Base-by-base conservation (phyloP, 2,797 vertebrate species). In the Lithobates pipiens region DNA sequence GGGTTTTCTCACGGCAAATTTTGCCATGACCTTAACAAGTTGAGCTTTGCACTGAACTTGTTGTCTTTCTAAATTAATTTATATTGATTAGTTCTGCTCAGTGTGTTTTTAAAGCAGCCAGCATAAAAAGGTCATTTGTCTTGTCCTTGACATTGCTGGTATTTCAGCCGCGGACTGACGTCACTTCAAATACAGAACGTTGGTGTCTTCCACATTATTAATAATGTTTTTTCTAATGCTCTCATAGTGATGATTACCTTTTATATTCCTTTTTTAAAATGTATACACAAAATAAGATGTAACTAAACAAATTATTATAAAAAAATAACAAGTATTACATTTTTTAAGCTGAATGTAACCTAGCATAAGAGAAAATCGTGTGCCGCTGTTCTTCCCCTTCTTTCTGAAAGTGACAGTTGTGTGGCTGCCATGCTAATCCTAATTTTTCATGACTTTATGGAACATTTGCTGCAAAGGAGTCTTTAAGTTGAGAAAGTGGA, bases 1-100 rank as follows among this genome's bases (percentile, higher is more conserved):
- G 25, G 36, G 65, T 67, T 79, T 39, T 79, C 77, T 68, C 77
- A 44, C 21, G 65, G 44, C 65, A 68, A 46, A 69, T 34, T 44
- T 78, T 78, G 29, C 16, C 32, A 82, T 65, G 1, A 27, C 79
- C 50, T 57, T 89, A 83, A 91, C 78, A 88, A 86, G 80, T 54
- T 89, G 4, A 16, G 73, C 88, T 81, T 88, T 85, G 83, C 72
- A 77, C 81, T 46, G 68, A 73, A 27, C 50, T 91, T 85, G 91
- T 93, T 91, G 83, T 88, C 86, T 89, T 91, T 50, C 84, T 91
- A 88, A 91, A 88, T 85, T 89, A 90, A 76, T 88, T 88, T 77
- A 69, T 80, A 86, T 91, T 88, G 88, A 88, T 91, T 91, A 84
- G 90, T 91, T 93, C 89, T 92, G 89, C 88, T 88, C 88, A 77